Percentiles rank a stretch among this genome's conserved stretches.
phyloP scores from a whole-genome alignment of 2,113 vertebrate genomes.

The Macrotus californicus region DNA sequence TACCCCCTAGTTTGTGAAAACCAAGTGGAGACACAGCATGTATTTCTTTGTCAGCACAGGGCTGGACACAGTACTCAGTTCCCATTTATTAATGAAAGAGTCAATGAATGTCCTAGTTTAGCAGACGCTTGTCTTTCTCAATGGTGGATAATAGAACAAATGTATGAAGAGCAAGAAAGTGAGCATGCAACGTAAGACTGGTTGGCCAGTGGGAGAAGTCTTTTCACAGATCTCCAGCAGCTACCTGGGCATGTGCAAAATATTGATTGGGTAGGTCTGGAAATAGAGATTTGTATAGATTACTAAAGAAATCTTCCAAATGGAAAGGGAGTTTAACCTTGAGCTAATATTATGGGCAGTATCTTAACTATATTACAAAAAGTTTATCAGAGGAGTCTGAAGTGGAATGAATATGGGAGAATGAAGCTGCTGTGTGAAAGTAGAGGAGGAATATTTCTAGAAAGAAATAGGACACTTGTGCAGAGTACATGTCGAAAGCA shows the following conservation, averaged over 20 bases:
- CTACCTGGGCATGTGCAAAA: accelerated
- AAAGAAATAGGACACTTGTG: not conserved
- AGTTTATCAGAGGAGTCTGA: not conserved
- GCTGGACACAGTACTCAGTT: not conserved
- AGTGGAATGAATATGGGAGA: not conserved
- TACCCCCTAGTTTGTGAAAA: not conserved
- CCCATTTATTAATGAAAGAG: not conserved
- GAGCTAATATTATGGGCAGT: too few species aligned
- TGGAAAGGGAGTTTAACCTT: not conserved
- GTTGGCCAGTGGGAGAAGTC: not conserved
- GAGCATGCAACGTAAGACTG: too few species aligned
- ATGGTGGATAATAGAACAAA: not conserved
- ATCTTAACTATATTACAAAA: not conserved
- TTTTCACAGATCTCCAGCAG: not conserved
- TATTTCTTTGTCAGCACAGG: not conserved
- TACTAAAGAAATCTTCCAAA: not conserved
- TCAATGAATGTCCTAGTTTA: accelerated
- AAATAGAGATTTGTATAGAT: too few species aligned
- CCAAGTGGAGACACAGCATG: accelerated
- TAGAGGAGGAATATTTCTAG: too few species aligned
- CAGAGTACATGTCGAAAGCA: not conserved
- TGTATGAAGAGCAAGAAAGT: not conserved
- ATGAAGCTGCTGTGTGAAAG: too few species aligned
- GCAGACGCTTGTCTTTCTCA: not conserved
- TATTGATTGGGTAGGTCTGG: not conserved